These are phyloP conservation scores for Cyanoderma ruficeps DNA, from an alignment of 2,113 vertebrate genomes.

Conservation along the genomic window DNA sequence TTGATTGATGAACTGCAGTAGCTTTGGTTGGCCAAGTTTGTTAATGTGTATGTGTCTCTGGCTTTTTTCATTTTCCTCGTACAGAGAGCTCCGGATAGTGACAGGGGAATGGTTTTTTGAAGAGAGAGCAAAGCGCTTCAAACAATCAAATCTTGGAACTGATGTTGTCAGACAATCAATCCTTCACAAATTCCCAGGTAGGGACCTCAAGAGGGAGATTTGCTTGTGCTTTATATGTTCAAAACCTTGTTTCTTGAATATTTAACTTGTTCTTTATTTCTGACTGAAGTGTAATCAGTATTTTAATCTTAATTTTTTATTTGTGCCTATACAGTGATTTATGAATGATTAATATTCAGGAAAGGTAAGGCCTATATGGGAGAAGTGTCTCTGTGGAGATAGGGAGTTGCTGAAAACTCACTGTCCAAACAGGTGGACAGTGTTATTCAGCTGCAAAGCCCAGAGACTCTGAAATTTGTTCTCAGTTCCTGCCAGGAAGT, in stretches of 20 bases:
- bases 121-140: constrained; percentile 92
- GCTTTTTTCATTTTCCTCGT: not conserved
- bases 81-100: constrained; percentile 88
- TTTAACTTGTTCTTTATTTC: not conserved
- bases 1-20: not conserved
- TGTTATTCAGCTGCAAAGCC: not conserved
- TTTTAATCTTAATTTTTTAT: not conserved
- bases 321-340: not conserved
- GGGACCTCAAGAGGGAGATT: not conserved
- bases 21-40: not conserved
- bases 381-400: not conserved
- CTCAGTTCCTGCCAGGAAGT: not conserved
- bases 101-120: constrained; percentile 98
- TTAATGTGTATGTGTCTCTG: not conserved
- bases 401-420: not conserved
- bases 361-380: not conserved
- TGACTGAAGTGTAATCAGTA: not conserved
- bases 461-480: not conserved
- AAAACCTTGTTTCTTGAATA: not conserved
- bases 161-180: constrained; percentile 91
- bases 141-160: constrained; percentile 77
- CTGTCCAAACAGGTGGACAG: not conserved
- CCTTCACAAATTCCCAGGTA: constrained; percentile 82
- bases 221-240: not conserved
- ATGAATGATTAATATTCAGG: not conserved